Evolutionary conservation across 1,140 invertebrate species (phyloP), one percentile per base, ranked within the genome.

Genomic region (Pogonus chalceus): DNA sequence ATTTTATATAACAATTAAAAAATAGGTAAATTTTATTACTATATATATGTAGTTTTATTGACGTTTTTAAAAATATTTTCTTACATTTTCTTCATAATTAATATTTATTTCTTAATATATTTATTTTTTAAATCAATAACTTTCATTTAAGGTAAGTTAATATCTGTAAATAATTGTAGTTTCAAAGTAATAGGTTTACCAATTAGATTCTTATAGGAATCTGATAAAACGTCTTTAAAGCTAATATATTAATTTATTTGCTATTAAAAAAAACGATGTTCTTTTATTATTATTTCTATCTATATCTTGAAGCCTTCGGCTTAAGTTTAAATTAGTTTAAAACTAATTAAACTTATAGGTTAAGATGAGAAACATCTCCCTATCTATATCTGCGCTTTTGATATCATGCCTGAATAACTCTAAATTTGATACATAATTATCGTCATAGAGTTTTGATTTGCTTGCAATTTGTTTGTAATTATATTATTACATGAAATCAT

Each of bases 271-370:
- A n/a, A n/a, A n/a, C n/a, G n/a, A n/a, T n/a, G n/a, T n/a, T n/a
- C n/a, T n/a, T n/a, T n/a, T n/a, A n/a, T n/a, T n/a, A n/a, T n/a
- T n/a, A n/a, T n/a, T n/a, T n/a, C n/a, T n/a, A n/a, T n/a, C n/a
- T n/a, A n/a, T n/a, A n/a, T n/a, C n/a, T n/a, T n/a, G n/a, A n/a
- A n/a, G n/a, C n/a, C n/a, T n/a, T n/a, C n/a, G n/a, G n/a, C n/a
- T n/a, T n/a, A n/a, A n/a, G n/a, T n/a, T n/a, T 43, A 43, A 43
- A 43, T 43, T 43, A 43, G 37, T 43, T 43, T 43, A 4, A 18
- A 43, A 43, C 37, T 43, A 43, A 43, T 43, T 43, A 43, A 43
- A 43, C 7, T 43, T 43, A 43, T 43, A 43, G 26, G 26, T 43
- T 10, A 43, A 43, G 37, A 4, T 16, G 3, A 43, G 18, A 43